phyloP scores from a whole-genome alignment of 1,140 invertebrate species.

The Agraylea sexmaculata region DNA sequence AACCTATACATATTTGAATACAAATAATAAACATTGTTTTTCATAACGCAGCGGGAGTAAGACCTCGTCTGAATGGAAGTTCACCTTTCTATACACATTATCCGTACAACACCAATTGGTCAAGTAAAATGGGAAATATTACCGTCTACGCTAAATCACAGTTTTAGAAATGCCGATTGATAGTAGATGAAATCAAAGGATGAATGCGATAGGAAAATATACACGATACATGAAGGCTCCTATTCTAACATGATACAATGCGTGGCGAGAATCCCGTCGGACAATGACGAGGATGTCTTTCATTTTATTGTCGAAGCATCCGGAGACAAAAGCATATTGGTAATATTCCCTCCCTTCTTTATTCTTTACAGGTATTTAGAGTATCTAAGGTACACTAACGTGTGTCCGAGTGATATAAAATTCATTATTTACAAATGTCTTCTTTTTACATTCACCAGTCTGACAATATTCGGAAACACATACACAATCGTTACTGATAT shows the following conservation, averaged over 20 bases:
- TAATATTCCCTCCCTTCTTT: conserved; percentile 19
- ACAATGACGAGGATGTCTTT: conserved; percentile 3
- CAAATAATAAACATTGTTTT: no score
- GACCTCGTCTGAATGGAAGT: conserved; percentile 8
- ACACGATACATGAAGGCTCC: no score
- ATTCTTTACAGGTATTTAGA: conserved; percentile 19
- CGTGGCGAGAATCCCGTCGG: no score
- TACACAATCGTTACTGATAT: no score
- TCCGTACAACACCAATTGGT: conserved; percentile 23
- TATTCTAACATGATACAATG: no score
- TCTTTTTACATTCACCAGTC: conserved; percentile 17
- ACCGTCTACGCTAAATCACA: conserved; percentile 20
- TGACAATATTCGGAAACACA: no score
- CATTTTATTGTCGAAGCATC: conserved; percentile 14
- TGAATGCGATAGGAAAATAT: no score
- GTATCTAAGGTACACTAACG: conserved; percentile 20
- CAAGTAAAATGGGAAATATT: conserved; percentile 21
- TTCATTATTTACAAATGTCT: conserved; percentile 15
- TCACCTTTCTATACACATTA: conserved; percentile 17
- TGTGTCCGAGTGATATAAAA: conserved; percentile 20
- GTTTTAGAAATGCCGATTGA: conserved; percentile 5
- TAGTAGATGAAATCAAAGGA: neutral
- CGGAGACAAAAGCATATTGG: conserved; percentile 17
- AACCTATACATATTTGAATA: conserved; percentile 7
- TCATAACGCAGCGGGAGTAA: no score